Evolutionary conservation across 2,797 vertebrate species (phyloP).

Genomic region (Sarcophilus harrisii): DNA sequence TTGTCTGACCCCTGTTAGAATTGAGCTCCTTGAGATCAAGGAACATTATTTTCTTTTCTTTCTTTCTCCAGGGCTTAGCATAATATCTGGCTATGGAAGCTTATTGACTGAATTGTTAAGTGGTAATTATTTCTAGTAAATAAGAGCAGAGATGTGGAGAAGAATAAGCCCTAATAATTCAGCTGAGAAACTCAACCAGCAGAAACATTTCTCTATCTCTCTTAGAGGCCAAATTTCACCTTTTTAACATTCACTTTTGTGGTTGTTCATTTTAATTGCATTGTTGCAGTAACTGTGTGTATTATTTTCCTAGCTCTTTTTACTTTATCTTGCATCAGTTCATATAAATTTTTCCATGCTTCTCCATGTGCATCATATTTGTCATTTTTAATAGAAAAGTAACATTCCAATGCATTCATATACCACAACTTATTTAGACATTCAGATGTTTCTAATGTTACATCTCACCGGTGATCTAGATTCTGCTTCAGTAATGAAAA

Average conservation of each 20-base stretch:
- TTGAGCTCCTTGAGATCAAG: background rate
- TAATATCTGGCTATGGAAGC: background rate
- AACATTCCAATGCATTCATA: background rate
- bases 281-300: background rate
- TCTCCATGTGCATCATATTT: background rate
- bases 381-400: background rate
- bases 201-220: background rate
- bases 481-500: background rate
- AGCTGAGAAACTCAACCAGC: background rate
- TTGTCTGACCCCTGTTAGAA: background rate
- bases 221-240: background rate
- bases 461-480: background rate
- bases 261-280: background rate
- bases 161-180: too few species aligned
- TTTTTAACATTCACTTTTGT: background rate
- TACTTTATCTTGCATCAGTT: background rate
- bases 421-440: background rate
- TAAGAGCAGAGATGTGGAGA: background rate
- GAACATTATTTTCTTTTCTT: background rate
- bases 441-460: background rate
- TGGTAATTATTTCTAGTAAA: background rate
- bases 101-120: background rate
- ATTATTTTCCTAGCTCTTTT: background rate
- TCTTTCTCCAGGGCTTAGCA: background rate
- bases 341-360: background rate